Evolutionary conservation across 1,140 invertebrate genomes (phyloP).

Genomic region (Ceratosolen solmsi): DNA sequence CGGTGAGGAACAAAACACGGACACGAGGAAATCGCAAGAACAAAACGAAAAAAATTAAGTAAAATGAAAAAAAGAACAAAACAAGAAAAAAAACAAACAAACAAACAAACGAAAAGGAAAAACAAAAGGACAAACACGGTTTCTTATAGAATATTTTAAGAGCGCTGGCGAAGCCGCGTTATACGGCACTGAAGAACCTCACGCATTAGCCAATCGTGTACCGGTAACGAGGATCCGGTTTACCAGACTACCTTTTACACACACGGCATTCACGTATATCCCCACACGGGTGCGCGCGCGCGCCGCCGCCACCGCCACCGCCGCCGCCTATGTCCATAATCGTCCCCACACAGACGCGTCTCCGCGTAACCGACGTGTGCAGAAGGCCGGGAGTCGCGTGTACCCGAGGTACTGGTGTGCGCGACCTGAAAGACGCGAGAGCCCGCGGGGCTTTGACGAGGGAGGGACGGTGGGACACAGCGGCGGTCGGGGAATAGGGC

Average conservation of each 20-base stretch:
- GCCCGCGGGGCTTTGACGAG: neutral
- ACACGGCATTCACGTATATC: constrained; percentile 20
- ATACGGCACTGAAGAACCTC: constrained; percentile 58
- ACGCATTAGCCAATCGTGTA: constrained; percentile 59
- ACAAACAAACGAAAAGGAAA: too few relatives aligned
- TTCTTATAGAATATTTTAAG: neutral
- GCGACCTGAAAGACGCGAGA: neutral
- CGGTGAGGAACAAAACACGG: too few relatives aligned
- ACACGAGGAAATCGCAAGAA: too few relatives aligned
- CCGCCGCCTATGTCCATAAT: too few relatives aligned
- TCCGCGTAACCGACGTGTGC: neutral
- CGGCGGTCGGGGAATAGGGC: too few relatives aligned
- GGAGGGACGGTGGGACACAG: neutral
- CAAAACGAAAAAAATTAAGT: too few relatives aligned
- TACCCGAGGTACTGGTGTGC: too few relatives aligned
- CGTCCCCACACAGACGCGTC: neutral
- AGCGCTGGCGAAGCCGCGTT: neutral
- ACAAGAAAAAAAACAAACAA: too few relatives aligned
- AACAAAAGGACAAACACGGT: too few relatives aligned
- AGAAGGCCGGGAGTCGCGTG: neutral
- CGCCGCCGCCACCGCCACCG: neutral
- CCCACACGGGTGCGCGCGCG: neutral
- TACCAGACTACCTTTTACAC: constrained; percentile 52
- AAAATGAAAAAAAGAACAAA: too few relatives aligned
- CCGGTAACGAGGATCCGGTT: constrained; percentile 61